Evolutionary conservation across 2,888 invertebrate genomes (phyloP).

Genomic region (Drosophila neonasuta): DNA sequence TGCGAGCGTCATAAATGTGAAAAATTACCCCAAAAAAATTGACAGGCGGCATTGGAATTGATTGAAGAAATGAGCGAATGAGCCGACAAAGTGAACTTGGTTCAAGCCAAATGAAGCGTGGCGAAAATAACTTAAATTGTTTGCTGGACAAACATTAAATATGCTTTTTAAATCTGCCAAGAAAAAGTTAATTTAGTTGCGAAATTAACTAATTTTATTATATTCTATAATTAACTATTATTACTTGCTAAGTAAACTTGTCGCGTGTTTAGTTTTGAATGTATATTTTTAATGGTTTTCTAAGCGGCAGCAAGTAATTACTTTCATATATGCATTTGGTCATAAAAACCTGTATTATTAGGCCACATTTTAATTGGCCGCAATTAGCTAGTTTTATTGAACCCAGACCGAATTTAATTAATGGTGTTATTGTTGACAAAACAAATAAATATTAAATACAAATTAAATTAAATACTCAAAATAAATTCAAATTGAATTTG

Average conservation of each 20-base stretch:
- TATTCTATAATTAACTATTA: background rate
- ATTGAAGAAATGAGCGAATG: slow-evolving; percentile 42
- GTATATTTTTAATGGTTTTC: background rate
- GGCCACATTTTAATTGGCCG: background rate
- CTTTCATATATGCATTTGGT: background rate
- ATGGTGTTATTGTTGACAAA: background rate
- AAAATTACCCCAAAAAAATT: slow-evolving; percentile 54
- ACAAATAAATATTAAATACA: background rate
- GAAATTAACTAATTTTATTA: background rate
- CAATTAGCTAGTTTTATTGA: background rate
- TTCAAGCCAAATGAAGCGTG: slow-evolving; percentile 36
- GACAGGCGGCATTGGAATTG: slow-evolving; percentile 58
- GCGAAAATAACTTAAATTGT: slow-evolving; percentile 9
- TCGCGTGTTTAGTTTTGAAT: background rate
- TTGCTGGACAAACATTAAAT: background rate
- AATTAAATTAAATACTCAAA: background rate
- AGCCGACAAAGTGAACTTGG: slow-evolving; percentile 40
- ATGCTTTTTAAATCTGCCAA: background rate
- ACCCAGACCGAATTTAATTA: background rate
- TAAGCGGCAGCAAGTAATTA: background rate
- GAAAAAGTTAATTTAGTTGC: background rate
- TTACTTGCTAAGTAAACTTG: background rate
- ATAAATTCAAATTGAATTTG: background rate
- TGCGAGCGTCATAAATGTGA: slow-evolving; percentile 59
- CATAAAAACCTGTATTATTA: background rate